Evolutionary conservation across 1,140 invertebrate genomes (phyloP), one percentile per base, ranked within the genome.

Genomic region (Drosophila cardini): DNA sequence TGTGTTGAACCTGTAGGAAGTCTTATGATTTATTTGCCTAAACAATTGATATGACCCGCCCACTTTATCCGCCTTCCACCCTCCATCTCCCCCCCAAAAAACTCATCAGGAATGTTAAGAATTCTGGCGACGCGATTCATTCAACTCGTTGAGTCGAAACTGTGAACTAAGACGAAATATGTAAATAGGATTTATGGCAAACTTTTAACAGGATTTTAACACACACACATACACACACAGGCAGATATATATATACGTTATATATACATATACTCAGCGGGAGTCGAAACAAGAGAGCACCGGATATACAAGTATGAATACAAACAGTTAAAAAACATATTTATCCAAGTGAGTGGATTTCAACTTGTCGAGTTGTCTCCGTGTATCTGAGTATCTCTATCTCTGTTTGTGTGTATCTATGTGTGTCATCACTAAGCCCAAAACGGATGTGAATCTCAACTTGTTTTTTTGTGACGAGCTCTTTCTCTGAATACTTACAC

Each of bases 171-270:
- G 80, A 84, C 67, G 75, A 85, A 84, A 85, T 85, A 85, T 85
- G 81, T 80, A 85, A 85, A 85, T 85, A 76, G 78, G 83, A 86
- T 87, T 86, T 86, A 87, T 86, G 82, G 76, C 72, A 86, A 86
- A 86, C 61, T 86, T 86, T 86, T 87, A 87, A 86, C 78, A 78
- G 78, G 76, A 86, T 84, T 80, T 84, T 70, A 60, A 56, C 78
- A 72, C 62, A 78, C 63, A 63, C 38, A 13, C 38, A 40, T n/a
- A 13, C 38, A 40, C 0, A 40, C 38, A n/a, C n/a, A 38, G 0
- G 4, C 1, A 10, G 10, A 38, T 11, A 38, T 11, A 38, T 11
- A 38, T 8, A 38, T 11, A 38, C 30, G n/a, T 26, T 26, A 0
- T 3, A 10, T 10, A 40, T 13, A 13, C 38, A n/a, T 13, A 45